These are phyloP conservation scores for Campylomormyrus tamandua DNA, from an alignment of 2,113 vertebrate genomes.

Conservation along the genomic window DNA sequence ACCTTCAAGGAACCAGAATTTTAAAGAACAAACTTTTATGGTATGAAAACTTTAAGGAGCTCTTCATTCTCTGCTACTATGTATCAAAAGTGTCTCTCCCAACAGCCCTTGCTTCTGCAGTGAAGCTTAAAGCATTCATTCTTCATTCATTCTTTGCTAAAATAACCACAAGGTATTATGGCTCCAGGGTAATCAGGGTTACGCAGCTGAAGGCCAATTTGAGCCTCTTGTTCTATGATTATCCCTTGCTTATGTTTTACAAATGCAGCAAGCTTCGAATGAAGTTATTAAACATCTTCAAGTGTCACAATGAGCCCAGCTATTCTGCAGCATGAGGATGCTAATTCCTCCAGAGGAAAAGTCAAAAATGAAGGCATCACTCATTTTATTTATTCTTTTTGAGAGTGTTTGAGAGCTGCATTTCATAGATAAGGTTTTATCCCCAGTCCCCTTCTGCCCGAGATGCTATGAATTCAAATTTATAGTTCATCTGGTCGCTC, in stretches of 20 bases:
- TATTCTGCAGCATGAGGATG: not conserved
- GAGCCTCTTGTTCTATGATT: not conserved
- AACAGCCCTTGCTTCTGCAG: not conserved
- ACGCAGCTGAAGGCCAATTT: not conserved
- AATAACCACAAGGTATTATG: not conserved
- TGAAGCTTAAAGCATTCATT: not conserved
- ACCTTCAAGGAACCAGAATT: not conserved
- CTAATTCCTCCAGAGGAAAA: not conserved
- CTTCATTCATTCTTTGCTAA: not conserved
- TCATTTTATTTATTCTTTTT: not conserved
- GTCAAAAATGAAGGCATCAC: not conserved
- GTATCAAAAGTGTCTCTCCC: not conserved
- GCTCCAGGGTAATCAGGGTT: not conserved
- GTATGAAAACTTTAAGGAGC: not conserved
- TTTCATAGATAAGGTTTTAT: slow-evolving; percentile 8
- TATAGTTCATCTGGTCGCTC: not conserved
- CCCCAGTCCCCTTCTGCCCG: not conserved
- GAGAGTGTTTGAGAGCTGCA: not conserved
- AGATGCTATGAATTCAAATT: not conserved
- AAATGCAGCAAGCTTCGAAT: not conserved
- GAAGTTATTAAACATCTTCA: not conserved
- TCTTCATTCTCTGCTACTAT: not conserved
- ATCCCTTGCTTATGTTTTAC: not conserved
- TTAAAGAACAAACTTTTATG: not conserved
- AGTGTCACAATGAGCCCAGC: not conserved